Evolutionary conservation across 2,113 vertebrate species (phyloP).

Genomic region (Gallinago undulata): DNA sequence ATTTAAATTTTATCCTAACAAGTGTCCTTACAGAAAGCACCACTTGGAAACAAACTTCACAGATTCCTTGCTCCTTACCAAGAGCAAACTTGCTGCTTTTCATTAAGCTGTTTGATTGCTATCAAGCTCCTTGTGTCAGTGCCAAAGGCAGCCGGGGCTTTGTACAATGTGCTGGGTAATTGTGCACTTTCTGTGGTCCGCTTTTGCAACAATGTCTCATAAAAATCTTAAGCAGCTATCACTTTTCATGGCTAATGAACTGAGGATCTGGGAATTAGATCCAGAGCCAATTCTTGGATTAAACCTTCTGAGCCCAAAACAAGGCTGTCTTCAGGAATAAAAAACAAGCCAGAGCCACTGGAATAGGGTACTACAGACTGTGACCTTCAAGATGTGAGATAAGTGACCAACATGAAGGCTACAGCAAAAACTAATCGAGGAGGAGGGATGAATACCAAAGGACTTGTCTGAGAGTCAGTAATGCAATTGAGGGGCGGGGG

Average conservation of each 20-base stretch:
- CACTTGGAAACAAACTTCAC: constrained; percentile 49
- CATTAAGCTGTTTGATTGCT: constrained; percentile 53
- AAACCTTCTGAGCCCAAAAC: constrained; percentile 58
- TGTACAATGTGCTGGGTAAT: constrained; percentile 34
- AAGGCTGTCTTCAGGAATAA: constrained; percentile 51
- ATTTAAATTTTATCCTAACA: constrained; percentile 29
- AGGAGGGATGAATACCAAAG: constrained; percentile 35
- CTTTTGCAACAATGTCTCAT: constrained; percentile 61
- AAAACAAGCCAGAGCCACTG: background rate
- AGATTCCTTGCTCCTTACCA: constrained; percentile 31
- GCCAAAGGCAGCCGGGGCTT: constrained; percentile 44
- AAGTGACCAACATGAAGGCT: constrained; percentile 36
- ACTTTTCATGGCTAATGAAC: constrained; percentile 74
- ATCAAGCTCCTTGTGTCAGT: constrained; percentile 30
- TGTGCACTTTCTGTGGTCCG: constrained; percentile 42
- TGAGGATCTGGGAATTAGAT: constrained; percentile 68
- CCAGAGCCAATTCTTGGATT: constrained; percentile 68
- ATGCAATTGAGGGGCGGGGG: background rate
- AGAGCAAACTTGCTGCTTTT: constrained; percentile 55
- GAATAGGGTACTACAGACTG: constrained; percentile 8
- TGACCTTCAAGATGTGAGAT: constrained; percentile 54
- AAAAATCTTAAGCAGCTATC: constrained; percentile 69
- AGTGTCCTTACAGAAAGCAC: constrained; percentile 47
- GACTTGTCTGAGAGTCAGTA: background rate
- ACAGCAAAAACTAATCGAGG: background rate